Evolutionary conservation across 2,888 invertebrate species (phyloP).

Genomic region (Harpalus rubripes): DNA sequence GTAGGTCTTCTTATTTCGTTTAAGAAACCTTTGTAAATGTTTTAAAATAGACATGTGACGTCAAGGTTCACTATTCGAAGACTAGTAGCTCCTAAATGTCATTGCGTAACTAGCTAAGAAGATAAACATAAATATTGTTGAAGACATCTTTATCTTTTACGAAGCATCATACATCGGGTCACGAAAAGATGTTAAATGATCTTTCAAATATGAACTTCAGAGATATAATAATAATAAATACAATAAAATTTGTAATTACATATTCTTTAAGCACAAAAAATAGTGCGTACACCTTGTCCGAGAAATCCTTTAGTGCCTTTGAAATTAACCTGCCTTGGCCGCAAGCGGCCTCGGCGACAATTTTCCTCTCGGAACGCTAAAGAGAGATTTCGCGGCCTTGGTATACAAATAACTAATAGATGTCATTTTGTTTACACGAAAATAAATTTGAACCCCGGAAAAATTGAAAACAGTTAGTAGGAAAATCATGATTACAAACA

Average conservation of each 20-base stretch:
- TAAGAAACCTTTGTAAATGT: constrained; percentile 4
- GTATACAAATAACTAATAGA: no score
- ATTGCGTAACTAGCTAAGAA: constrained; percentile 23
- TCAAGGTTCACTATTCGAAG: not conserved
- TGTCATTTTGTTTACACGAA: no score
- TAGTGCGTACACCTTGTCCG: no score
- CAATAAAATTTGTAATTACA: no score
- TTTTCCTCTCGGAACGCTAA: no score
- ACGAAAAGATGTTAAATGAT: not conserved
- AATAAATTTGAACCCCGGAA: no score
- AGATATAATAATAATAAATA: not conserved
- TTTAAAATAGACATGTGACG: not conserved
- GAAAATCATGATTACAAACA: not conserved
- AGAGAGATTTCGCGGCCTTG: no score
- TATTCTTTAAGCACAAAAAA: no score
- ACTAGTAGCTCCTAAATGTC: constrained; percentile 17
- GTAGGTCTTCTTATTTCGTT: not conserved
- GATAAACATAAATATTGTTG: constrained; percentile 26
- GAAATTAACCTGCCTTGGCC: no score
- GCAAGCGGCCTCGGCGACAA: no score
- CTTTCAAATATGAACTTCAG: not conserved
- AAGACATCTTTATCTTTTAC: constrained; percentile 25
- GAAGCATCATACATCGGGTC: constrained; percentile 2
- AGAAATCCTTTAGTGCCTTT: no score
- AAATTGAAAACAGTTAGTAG: no score